A percentile compares a stretch with the other conserved stretches of the same genome.
phyloP scores from a whole-genome alignment of 2,888 invertebrate genomes.

The Dryococelus australis region DNA sequence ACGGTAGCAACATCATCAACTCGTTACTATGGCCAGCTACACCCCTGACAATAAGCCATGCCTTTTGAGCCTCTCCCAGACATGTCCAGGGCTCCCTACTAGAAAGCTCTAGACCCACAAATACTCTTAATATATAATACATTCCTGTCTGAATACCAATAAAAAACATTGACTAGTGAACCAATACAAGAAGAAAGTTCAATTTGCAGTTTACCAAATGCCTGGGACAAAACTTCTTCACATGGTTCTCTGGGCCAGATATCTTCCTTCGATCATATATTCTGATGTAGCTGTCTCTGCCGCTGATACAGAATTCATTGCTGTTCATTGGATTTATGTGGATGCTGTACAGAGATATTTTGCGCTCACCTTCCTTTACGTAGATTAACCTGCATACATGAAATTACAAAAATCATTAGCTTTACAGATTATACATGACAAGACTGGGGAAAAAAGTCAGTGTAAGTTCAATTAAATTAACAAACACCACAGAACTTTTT shows the following conservation, averaged over 20 bases:
- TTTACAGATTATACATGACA: background rate
- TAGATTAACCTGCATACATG: slow-evolving; percentile 58
- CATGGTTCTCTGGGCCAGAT: slow-evolving; percentile 54
- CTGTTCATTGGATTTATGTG: slow-evolving; percentile 81
- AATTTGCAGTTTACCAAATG: slow-evolving; percentile 57
- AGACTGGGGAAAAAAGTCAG: background rate
- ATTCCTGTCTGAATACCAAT: too few species aligned
- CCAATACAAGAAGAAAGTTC: too few species aligned
- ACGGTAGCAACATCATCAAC: too few species aligned
- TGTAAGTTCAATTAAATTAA: slow-evolving; percentile 18
- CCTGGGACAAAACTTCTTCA: slow-evolving; percentile 71
- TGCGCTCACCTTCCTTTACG: slow-evolving; percentile 62
- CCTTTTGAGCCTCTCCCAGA: too few species aligned
- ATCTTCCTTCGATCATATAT: slow-evolving; percentile 72
- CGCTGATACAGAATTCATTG: slow-evolving; percentile 83
- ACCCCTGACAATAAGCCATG: too few species aligned
- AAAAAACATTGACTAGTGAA: too few species aligned
- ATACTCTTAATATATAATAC: too few species aligned
- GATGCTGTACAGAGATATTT: slow-evolving; percentile 87
- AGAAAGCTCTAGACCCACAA: too few species aligned
- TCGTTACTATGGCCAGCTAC: too few species aligned
- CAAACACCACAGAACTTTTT: slow-evolving; percentile 11
- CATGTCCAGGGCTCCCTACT: too few species aligned
- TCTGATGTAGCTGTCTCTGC: slow-evolving; percentile 79
- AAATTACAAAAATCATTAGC: background rate